A percentile compares a stretch with the other conserved stretches of the same genome.
These are phyloP conservation scores for Cenopis cana DNA, from an alignment of 2,888 invertebrate species.

Conservation along the genomic window DNA sequence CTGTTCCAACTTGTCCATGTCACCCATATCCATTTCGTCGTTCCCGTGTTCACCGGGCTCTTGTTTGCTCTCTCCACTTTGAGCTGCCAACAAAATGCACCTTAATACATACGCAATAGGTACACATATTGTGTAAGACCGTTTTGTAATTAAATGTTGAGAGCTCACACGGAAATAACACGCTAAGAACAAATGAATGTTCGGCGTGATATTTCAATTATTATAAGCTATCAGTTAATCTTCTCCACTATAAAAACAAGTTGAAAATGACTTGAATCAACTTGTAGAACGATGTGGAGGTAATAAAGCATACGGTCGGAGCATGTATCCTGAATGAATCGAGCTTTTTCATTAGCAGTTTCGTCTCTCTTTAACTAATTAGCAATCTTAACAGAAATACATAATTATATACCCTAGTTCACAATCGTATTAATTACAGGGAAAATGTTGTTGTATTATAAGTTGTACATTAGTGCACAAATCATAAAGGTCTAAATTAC, in stretches of 20 bases:
- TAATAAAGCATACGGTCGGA: neutral
- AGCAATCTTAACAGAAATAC: too few species aligned
- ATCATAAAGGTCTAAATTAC: too few species aligned
- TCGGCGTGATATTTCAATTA: slow-evolving; percentile 44
- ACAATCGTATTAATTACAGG: too few species aligned
- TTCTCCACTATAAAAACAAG: slow-evolving; percentile 80
- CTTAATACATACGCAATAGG: neutral
- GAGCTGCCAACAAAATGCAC: slow-evolving; percentile 50
- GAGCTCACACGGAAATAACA: slow-evolving; percentile 49
- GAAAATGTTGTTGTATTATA: too few species aligned
- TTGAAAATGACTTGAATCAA: slow-evolving; percentile 69
- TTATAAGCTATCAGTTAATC: slow-evolving; percentile 54
- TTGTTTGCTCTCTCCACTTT: slow-evolving; percentile 64
- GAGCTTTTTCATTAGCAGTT: too few species aligned
- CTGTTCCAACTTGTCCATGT: slow-evolving; percentile 82
- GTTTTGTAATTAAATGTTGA: slow-evolving; percentile 48
- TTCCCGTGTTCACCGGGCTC: slow-evolving; percentile 70
- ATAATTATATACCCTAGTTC: too few species aligned
- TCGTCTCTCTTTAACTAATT: too few species aligned
- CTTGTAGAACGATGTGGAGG: slow-evolving; percentile 81
- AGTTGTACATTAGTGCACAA: too few species aligned
- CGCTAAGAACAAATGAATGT: slow-evolving; percentile 48
- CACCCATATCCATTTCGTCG: slow-evolving; percentile 82
- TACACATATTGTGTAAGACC: neutral
- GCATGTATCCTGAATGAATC: too few species aligned